phyloP scores from a whole-genome alignment of 2,888 invertebrate genomes.

The Spilosoma lubricipeda region DNA sequence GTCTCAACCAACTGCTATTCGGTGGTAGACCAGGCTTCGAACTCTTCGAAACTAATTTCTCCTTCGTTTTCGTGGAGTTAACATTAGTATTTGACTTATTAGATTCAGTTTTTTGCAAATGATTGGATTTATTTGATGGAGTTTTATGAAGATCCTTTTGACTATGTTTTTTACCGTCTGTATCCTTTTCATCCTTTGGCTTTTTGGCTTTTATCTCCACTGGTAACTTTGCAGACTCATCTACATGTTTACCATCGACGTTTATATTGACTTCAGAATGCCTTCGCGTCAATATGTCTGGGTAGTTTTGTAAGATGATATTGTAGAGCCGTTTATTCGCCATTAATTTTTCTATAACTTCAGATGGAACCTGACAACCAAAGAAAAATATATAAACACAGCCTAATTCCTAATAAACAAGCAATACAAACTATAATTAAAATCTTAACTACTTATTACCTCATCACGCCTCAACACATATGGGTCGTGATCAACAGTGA shows the following conservation, averaged over 20 bases:
- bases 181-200: conserved; percentile 44
- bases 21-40: conserved; percentile 41
- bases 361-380: conserved; percentile 87
- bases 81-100: conserved; percentile 41
- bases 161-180: conserved; percentile 46
- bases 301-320: conserved; percentile 90
- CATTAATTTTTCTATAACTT: conserved; percentile 89
- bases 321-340: conserved; percentile 88
- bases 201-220: conserved; percentile 64
- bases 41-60: conserved; percentile 30
- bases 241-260: conserved; percentile 52
- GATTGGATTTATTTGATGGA: conserved; percentile 31
- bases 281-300: conserved; percentile 87
- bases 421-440: background rate
- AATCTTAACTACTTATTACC: background rate
- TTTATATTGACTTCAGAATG: conserved; percentile 87
- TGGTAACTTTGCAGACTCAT: conserved; percentile 68
- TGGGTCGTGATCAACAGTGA: too few relatives aligned
- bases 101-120: conserved; percentile 30
- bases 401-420: background rate
- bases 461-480: too few relatives aligned
- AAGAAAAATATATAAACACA: background rate
- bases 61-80: conserved; percentile 40
- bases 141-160: conserved; percentile 40
- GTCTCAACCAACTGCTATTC: conserved; percentile 73